Percentiles rank a stretch among this genome's conserved stretches.
Conservation (phyloP, 2,797 vertebrate species). For the Ispidina lecontei region DNA sequence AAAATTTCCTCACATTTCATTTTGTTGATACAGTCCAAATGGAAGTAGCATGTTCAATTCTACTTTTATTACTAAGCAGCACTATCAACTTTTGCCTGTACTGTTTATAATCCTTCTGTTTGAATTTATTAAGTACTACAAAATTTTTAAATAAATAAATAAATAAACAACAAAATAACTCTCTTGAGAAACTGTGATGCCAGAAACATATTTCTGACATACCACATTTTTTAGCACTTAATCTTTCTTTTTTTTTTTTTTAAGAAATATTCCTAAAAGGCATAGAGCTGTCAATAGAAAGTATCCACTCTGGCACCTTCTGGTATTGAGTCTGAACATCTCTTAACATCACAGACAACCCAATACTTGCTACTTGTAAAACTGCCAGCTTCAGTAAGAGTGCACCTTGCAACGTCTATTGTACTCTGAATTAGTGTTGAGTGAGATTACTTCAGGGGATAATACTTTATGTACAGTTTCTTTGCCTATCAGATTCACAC, state of each 20-base stretch:
- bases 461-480: background rate
- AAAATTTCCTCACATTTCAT: background rate
- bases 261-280: background rate
- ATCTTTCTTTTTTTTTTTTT: background rate
- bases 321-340: background rate
- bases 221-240: background rate
- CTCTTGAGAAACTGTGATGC: background rate
- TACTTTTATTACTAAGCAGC: background rate
- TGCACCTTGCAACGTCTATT: background rate
- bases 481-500: background rate
- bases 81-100: background rate
- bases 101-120: background rate
- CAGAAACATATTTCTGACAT: background rate
- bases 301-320: background rate
- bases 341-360: background rate
- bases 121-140: background rate
- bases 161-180: background rate
- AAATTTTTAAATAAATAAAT: background rate
- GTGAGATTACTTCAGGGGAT: background rate
- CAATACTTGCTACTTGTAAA: background rate
- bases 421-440: background rate
- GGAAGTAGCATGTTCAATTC: background rate
- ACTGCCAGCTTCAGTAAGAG: background rate
- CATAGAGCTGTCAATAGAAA: background rate
- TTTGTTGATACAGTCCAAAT: background rate